Evolutionary conservation across 2,113 vertebrate species (phyloP), one percentile per base, ranked within the genome.

Genomic region (Mustela lutreola): DNA sequence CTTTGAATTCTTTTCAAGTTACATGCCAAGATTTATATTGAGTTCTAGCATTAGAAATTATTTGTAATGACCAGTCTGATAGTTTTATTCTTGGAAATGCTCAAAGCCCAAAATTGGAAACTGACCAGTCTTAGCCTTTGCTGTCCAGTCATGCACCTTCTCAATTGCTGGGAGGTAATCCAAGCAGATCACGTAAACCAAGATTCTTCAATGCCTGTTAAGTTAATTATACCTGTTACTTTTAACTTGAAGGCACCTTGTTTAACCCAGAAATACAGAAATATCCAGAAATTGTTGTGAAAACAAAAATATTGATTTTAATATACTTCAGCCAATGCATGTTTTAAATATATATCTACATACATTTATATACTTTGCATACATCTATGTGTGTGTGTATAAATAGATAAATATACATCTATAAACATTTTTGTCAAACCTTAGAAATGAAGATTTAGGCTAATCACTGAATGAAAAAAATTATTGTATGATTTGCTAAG

Each of bases 251-350:
- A 81, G 21, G 0, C 5, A 87, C 26, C n/a, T 58, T 95, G 22
- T 80, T 97, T 87, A 96, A 87, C n/a, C 22, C 21, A 78, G 62
- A 94, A 84, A 85, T 85, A 89, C 4, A 87, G 76, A 91, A 78
- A 75, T 58, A 90, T 15, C 9, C 19, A 31, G 58, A 86, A 93
- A 80, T 93, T 21, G 2, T 50, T 82, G 4, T 80, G 24, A 95
- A 97, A 93, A 36, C 65, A 93, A 96, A 93, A 89, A 73, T 53
- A 31, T 19, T 86, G 39, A 88, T 95, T 96, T 94, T 14, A 50
- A 86, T 53, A 22, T 79, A 86, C 45, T 39, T 86, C 62, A 96
- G 33, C 53, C 73, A 93, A 8, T 73, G 19, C 1, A 24, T 87
- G 5, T 10, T 87, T 70, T 87, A 90, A 65, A 67, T 79, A 86